Conservation (phyloP, 2,888 invertebrate species). For the Spilosoma lubricipeda region DNA sequence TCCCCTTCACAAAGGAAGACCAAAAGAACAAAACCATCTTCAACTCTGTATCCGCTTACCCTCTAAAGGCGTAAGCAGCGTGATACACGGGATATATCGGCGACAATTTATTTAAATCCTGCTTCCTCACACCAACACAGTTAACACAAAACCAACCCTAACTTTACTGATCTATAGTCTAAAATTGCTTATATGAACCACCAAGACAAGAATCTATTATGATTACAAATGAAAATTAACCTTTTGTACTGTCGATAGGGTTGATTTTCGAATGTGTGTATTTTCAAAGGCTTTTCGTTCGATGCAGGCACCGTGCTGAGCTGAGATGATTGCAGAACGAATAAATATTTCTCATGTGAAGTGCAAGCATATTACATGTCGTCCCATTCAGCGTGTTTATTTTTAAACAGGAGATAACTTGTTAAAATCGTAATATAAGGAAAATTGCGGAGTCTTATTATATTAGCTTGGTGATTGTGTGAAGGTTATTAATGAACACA, state of each 20-base stretch:
- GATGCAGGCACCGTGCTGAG: conserved; percentile 52
- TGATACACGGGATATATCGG: conserved; percentile 79
- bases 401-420: conserved; percentile 47
- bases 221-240: conserved; percentile 52
- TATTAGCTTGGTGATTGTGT: conserved; percentile 7
- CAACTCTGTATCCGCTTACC: conserved; percentile 58
- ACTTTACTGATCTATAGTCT: neutral
- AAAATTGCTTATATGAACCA: conserved; percentile 9
- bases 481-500: neutral
- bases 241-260: conserved; percentile 19
- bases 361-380: conserved; percentile 53
- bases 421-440: conserved; percentile 38
- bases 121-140: conserved; percentile 45
- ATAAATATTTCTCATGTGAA: conserved; percentile 50
- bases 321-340: conserved; percentile 53
- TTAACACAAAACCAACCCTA: conserved; percentile 45
- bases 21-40: conserved; percentile 10
- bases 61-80: conserved; percentile 74
- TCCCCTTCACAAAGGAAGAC: conserved; percentile 7
- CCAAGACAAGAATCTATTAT: conserved; percentile 33
- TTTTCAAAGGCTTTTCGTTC: conserved; percentile 35
- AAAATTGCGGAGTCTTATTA: conserved; percentile 33
- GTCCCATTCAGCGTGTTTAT: conserved; percentile 45
- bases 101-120: conserved; percentile 78
- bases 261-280: conserved; percentile 6